Base-by-base conservation (phyloP, 2,113 vertebrate species). In the Caranx melampygus region DNA sequence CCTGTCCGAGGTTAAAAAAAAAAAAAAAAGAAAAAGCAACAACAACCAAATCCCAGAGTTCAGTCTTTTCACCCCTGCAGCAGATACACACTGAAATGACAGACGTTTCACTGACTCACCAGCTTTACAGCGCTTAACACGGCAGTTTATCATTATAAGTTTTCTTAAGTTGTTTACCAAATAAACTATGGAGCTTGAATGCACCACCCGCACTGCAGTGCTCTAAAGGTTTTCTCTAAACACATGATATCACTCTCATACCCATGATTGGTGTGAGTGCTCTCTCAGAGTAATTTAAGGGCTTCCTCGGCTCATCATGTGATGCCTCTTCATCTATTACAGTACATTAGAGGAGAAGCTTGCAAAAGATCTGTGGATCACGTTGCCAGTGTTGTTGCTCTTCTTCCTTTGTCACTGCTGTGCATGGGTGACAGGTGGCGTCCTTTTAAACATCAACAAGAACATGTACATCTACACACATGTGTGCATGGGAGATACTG, bases 261-360 rank as follows among this genome's bases (percentile, higher is more conserved):
- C 67, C 62, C 54, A 78, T 89, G 87, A 87, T 78, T 81, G 84
- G 76, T 84, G 86, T 66, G 84, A 92, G 90, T 90, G 90, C 90
- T 89, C 84, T 89, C 84, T 87, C 70, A 78, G 75, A 83, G 88
- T 87, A 80, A 88, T 89, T 76, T 80, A 65, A 88, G 84, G 90
- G 90, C 87, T 88, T 90, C 76, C 79, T 86, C 16, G 55, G 47
- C 81, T 72, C 26, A 73, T 91, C 83, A 92, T 82, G 72, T 40
- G 78, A 90, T 84, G 82, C 87, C 84, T 80, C 72, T 61, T 31
- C 83, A 47, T 83, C 80, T 87, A 85, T 89, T 86, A 85, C 71
- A 75, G 84, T 72, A 72, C 88, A 87, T 91, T 90, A 88, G 86
- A 88, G 71, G 70, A 73, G 84, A 55, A 83, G 79, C 57, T 84